Evolutionary conservation across 2,113 vertebrate genomes (phyloP), one percentile per base, ranked within the genome.

Genomic region (Catharus minimus): DNA sequence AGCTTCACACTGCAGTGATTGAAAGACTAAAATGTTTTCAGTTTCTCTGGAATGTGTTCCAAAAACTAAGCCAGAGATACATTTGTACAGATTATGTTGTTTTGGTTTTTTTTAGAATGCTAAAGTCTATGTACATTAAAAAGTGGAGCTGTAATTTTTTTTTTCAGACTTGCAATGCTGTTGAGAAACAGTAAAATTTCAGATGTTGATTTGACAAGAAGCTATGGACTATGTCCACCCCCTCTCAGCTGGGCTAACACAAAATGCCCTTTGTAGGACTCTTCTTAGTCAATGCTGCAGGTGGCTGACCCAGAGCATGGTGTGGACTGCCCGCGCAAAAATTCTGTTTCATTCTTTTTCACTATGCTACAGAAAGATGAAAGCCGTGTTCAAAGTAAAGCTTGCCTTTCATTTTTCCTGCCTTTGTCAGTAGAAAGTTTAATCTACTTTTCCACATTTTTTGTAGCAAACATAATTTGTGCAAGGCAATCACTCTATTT

Each of bases 381-480:
- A 74, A 89, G 65, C 53, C 55, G 11, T 46, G 52, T 52, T 81
- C 74, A 78, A 78, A 78, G 66, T 28, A 81, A 74, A 82, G 67
- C 19, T 24, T 74, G 41, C 22, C 13, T 82, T 88, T 82, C 46
- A 44, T 22, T 92, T 72, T 30, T 47, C 20, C 44, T 71, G 44
- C 15, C 71, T 92, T 71, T 67, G 49, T 67, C 10, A 87, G 36
- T 15, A 77, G 47, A 66, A 83, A 23, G 7, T 52, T 67, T 36
- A 13, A 91, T 19, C 19, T 62, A 22, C 11, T 78, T 78, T 84
- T 75, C 26, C 7, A 67, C 14, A 33, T 22, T 36, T 58, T 68
- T 85, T 32, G 13, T 23, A 82, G 44, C 23, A 49, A 78, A 66
- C 52, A 50, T 3, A 75, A n/a, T 26, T 83, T 75, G 41, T 61